Conservation (phyloP, 2,888 invertebrate genomes). For the Drosophila quinaria region DNA sequence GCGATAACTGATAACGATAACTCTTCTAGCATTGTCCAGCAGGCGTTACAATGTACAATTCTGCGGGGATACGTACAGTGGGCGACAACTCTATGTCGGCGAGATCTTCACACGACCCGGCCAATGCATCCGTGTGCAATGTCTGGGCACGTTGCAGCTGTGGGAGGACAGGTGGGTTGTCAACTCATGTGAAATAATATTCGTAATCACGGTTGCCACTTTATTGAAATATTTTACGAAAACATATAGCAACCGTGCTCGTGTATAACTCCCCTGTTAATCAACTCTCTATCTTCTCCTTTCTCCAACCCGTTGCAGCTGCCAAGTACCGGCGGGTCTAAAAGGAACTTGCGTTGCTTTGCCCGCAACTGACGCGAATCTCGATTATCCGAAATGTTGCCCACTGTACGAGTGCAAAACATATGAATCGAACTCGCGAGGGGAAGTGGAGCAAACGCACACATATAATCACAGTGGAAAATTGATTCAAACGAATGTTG, state of each 20-base stretch:
- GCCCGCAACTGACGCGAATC: conserved; percentile 67
- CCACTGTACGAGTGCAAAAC: conserved; percentile 82
- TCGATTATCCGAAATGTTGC: conserved; percentile 83
- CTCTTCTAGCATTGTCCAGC: conserved; percentile 15
- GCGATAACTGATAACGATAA: neutral
- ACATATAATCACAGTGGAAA: conserved; percentile 83
- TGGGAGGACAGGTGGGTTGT: conserved; percentile 84
- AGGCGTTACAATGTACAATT: conserved; percentile 42
- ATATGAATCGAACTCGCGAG: conserved; percentile 62
- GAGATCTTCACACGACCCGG: conserved; percentile 82
- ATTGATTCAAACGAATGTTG: conserved; percentile 66
- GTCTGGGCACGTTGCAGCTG: conserved; percentile 78
- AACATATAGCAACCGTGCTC: too few species aligned
- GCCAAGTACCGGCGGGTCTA: conserved; percentile 71
- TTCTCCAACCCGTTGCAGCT: conserved; percentile 59
- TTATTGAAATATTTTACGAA: too few species aligned
- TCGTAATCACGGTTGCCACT: too few species aligned
- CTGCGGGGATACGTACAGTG: conserved; percentile 80
- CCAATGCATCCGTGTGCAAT: conserved; percentile 83
- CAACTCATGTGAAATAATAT: neutral
- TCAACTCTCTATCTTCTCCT: neutral
- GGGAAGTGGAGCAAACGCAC: conserved; percentile 71
- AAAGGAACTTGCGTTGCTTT: conserved; percentile 75
- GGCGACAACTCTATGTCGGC: conserved; percentile 81
- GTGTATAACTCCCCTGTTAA: neutral